Evolutionary conservation across 2,888 invertebrate genomes (phyloP).

Genomic region (Caenorhabditis sp.): DNA sequence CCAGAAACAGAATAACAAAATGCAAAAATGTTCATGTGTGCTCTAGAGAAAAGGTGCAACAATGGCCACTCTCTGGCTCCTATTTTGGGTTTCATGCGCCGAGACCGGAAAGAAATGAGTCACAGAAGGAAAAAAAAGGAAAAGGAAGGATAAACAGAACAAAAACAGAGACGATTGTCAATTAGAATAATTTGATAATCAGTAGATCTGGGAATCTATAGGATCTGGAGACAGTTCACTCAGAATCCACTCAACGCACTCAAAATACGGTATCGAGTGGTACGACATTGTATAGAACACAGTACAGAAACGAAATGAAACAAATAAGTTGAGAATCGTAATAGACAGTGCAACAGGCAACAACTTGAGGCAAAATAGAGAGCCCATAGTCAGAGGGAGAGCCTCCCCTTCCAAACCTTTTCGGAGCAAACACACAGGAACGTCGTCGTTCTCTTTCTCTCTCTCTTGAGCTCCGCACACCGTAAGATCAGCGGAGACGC

Average conservation of each 20-base stretch:
- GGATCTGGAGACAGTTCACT: no score
- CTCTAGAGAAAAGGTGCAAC: neutral
- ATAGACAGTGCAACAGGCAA: slow-evolving; percentile 61
- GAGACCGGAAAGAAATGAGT: neutral
- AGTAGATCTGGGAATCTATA: no score
- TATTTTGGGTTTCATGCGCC: neutral
- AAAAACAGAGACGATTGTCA: neutral
- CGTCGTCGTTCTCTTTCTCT: slow-evolving; percentile 49
- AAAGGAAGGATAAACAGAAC: neutral
- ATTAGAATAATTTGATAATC: no score
- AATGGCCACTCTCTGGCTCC: neutral
- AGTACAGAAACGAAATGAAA: slow-evolving; percentile 13
- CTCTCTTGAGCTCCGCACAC: slow-evolving; percentile 32
- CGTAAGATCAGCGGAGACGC: slow-evolving; percentile 29
- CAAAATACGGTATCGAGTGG: neutral
- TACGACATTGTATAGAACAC: neutral
- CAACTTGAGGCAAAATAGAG: slow-evolving; percentile 53
- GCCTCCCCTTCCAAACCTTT: slow-evolving; percentile 51
- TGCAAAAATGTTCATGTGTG: neutral
- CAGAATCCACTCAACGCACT: no score
- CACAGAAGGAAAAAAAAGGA: neutral
- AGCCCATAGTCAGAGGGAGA: slow-evolving; percentile 29
- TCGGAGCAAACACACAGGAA: slow-evolving; percentile 48
- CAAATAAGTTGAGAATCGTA: slow-evolving; percentile 50
- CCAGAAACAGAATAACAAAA: neutral